A percentile compares a stretch with the other conserved stretches of the same genome.
Conservation (phyloP, 2,888 invertebrate species). For the Entomobrya multifasciata region DNA sequence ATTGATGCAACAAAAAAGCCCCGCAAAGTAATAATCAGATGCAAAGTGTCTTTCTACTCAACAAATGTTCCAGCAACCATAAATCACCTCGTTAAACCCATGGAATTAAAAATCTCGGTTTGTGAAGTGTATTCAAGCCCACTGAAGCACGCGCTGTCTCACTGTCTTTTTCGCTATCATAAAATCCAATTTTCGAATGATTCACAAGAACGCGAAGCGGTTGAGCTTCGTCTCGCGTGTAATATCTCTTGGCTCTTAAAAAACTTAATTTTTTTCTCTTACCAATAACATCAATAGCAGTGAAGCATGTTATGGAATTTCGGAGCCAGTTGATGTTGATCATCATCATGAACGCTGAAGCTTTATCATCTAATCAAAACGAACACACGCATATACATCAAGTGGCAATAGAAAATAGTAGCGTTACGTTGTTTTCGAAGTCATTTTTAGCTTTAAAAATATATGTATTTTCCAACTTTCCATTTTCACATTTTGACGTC, state of each 20-base stretch:
- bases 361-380: slow-evolving; percentile 12
- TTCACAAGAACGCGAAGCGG: slow-evolving; percentile 24
- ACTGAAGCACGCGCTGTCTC: background rate
- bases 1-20: no score
- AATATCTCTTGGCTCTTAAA: slow-evolving; percentile 19
- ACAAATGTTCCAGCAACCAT: slow-evolving; percentile 53
- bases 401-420: slow-evolving; percentile 1
- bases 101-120: slow-evolving; percentile 50
- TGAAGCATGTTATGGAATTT: slow-evolving; percentile 58
- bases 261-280: slow-evolving; percentile 38
- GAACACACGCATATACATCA: background rate
- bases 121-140: slow-evolving; percentile 36
- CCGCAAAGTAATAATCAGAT: no score
- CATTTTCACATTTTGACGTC: slow-evolving; percentile 40
- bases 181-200: slow-evolving; percentile 55
- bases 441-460: slow-evolving; percentile 34
- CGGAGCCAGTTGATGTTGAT: background rate
- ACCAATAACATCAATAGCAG: slow-evolving; percentile 56
- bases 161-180: background rate
- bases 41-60: no score
- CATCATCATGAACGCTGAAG: background rate
- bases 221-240: slow-evolving; percentile 34
- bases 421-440: background rate
- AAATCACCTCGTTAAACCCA: slow-evolving; percentile 56
- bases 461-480: background rate